phyloP scores from a whole-genome alignment of 2,797 vertebrate genomes.

The Eremophila alpestris region DNA sequence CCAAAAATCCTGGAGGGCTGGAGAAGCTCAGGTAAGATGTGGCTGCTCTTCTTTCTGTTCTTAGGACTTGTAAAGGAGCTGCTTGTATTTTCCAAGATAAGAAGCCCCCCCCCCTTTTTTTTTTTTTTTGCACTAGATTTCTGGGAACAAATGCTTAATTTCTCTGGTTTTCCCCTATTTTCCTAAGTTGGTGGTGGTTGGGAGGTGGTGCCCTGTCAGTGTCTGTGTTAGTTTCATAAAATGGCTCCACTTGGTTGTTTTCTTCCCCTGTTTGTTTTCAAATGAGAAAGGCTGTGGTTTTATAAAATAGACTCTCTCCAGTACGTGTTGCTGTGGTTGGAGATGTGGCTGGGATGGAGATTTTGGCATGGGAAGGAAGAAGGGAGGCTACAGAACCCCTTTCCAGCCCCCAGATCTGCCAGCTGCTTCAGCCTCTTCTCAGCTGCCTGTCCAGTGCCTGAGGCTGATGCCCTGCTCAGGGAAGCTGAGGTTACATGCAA shows the following conservation, averaged over 20 bases:
- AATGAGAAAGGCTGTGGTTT: not conserved
- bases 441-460: not conserved
- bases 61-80: not conserved
- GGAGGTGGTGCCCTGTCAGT: not conserved
- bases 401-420: not conserved
- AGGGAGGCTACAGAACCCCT: not conserved
- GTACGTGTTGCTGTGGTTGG: not conserved
- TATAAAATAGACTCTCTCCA: not conserved
- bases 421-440: not conserved
- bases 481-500: not conserved
- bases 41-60: not conserved
- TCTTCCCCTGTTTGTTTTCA: not conserved
- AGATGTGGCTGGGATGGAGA: not conserved
- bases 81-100: not conserved
- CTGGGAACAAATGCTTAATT: not conserved
- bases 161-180: not conserved
- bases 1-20: not conserved
- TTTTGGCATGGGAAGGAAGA: not conserved
- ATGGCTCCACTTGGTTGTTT: not conserved
- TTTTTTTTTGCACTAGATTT: not conserved
- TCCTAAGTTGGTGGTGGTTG: not conserved
- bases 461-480: conserved; percentile 7
- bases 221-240: not conserved
- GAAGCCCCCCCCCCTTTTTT: too few relatives aligned
- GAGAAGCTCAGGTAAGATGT: not conserved